Base-by-base conservation (phyloP, 2,888 invertebrate species). In the Nasonia oneida region DNA sequence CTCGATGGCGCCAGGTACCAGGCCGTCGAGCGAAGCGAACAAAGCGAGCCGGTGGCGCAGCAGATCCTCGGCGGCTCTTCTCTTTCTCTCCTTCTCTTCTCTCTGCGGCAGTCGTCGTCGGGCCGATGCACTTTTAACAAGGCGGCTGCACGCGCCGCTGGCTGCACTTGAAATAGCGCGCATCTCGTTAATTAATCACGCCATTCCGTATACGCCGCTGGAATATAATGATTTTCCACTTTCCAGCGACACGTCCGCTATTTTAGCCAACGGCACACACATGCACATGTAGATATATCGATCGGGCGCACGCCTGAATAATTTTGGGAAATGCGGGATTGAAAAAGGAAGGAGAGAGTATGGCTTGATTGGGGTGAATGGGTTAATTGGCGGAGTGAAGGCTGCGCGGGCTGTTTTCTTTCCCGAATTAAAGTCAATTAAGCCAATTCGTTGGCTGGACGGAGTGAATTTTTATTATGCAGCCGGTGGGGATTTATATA, bases 121-220 rank as follows among this genome's bases (percentile, higher is more conserved):
- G 82, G 80, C 84, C 84, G 80, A 82, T 87, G 87, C 82, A 84
- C 82, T 87, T 86, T 84, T 86, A 84, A 86, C 81, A 81, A 86
- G 86, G 57, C 74, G 42, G 53, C 37, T n/a, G 84, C 86, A 23
- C 23, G 23, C 23, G 23, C 23, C 23, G 23, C 23, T 23, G 23
- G 23, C 23, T 23, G 23, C 23, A 86, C 86, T 84, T 84, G 81
- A 84, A 86, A 86, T 84, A 86, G 86, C 86, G 82, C 77, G 33
- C 74, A 18, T 23, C 67, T 76, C 86, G 81, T 87, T 71, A 84
- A 87, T 87, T 87, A 87, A 82, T 86, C 86, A 84, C 33, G 76
- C 42, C 33, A 42, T 5, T 37, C 47, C 74, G 15, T 73, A 18
- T 23, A 39, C 37, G 33, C 67, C 29, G 12, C 53, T 5, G 29